Conservation (phyloP, 2,113 vertebrate genomes). For the Ophthalmolycus amberensis region DNA sequence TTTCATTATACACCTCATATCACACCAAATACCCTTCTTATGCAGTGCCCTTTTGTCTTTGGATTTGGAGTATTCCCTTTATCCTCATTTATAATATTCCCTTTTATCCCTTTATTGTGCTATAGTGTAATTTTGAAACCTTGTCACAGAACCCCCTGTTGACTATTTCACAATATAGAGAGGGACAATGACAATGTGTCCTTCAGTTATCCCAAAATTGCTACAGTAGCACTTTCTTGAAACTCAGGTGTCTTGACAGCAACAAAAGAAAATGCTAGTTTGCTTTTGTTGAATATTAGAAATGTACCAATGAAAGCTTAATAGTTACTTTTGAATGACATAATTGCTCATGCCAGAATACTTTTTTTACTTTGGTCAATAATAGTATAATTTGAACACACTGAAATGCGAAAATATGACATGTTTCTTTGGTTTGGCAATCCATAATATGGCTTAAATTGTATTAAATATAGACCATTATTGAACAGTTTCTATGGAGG, state of each 20-base stretch:
- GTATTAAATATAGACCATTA: neutral
- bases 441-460: neutral
- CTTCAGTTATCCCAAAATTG: slow-evolving; percentile 1
- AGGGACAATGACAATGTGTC: neutral
- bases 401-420: neutral
- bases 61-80: slow-evolving; percentile 11
- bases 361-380: too few species aligned
- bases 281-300: neutral
- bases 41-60: slow-evolving; percentile 42
- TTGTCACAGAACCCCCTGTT: neutral
- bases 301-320: neutral
- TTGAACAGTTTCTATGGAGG: neutral
- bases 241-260: neutral
- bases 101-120: neutral
- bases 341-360: neutral
- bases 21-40: neutral
- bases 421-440: neutral
- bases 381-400: neutral
- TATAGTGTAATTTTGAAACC: neutral
- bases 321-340: neutral
- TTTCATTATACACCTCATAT: slow-evolving; percentile 30
- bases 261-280: neutral
- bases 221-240: neutral
- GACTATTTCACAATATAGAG: neutral
- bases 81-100: neutral